Base-by-base conservation (phyloP, 1,140 invertebrate genomes). In the Lordiphosa collinella region DNA sequence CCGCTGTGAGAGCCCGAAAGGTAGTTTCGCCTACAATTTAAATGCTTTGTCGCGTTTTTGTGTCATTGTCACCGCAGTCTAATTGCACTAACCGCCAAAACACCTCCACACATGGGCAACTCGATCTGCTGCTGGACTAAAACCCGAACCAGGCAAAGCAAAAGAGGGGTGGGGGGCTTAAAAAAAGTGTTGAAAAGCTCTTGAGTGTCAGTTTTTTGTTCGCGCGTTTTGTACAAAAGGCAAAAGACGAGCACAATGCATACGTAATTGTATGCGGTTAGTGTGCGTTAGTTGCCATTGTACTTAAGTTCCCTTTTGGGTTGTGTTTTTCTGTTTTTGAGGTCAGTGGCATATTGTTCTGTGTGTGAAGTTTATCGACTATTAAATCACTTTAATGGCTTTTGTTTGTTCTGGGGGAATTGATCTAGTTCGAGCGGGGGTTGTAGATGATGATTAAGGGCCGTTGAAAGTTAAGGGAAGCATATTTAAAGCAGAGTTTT, bases 361-460 rank as follows among this genome's bases (percentile, higher is more conserved):
- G 56, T 69, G 66, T 56, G 67, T 38, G 56, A 68, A 78, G 72
- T 84, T 82, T 82, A 82, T 82, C 71, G 78, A 37, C 55, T 57
- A 60, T 84, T 76, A 82, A 82, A 82, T 82, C 78, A 84, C 67
- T 82, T 78, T 84, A 82, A 82, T 84, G 63, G 78, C 47, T 38
- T 63, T 82, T 50, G 44, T 36, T 64, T 29, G 18, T 25, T 25
- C 22, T 7, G 41, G 36, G 35, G 31, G 34, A 46, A 25, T 34
- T 49, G 9, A 53, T 51, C 38, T 36, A 32, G 63, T 68, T 44
- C 40, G 18, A n/a, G n/a, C 11, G 41, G 41, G 22, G 22, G 22
- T 25, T 25, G 6, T 4, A 7, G 22, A 44, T 44, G 22, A 44
- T 44, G 41, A 44, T 44, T 44, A 29, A 44, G 41, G 29, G 22